These are phyloP conservation scores for Calidris pygmaea DNA, from an alignment of 2,113 vertebrate species.

Conservation along the genomic window DNA sequence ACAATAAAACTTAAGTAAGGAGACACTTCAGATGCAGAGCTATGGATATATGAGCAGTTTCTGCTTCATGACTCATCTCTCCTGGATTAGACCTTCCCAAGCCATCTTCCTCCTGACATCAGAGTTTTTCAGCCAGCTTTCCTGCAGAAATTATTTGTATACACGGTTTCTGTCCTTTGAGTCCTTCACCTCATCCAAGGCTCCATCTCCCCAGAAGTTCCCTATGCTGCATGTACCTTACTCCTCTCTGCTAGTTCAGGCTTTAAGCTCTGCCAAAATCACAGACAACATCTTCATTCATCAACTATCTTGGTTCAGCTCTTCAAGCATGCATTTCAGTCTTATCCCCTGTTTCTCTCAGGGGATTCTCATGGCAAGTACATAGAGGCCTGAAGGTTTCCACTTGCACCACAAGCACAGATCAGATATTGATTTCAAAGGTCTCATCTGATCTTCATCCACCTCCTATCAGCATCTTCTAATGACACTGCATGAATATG, in stretches of 20 bases:
- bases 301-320: neutral
- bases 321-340: neutral
- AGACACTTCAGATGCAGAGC: neutral
- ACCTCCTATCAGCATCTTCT: neutral
- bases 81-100: neutral
- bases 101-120: neutral
- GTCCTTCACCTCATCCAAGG: neutral
- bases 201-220: neutral
- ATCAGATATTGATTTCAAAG: neutral
- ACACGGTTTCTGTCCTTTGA: neutral
- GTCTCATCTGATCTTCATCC: neutral
- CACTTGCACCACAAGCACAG: neutral
- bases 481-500: neutral
- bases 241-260: neutral
- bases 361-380: neutral
- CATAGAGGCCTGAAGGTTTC: neutral
- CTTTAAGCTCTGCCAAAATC: neutral
- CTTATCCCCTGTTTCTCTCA: neutral
- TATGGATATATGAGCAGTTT: neutral
- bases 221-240: neutral
- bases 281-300: neutral
- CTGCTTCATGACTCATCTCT: neutral
- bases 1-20: neutral
- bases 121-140: neutral
- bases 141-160: neutral